A percentile compares a stretch with the other conserved stretches of the same genome.
Evolutionary conservation across 2,113 vertebrate species (phyloP).

Genomic region (Neofelis nebulosa): DNA sequence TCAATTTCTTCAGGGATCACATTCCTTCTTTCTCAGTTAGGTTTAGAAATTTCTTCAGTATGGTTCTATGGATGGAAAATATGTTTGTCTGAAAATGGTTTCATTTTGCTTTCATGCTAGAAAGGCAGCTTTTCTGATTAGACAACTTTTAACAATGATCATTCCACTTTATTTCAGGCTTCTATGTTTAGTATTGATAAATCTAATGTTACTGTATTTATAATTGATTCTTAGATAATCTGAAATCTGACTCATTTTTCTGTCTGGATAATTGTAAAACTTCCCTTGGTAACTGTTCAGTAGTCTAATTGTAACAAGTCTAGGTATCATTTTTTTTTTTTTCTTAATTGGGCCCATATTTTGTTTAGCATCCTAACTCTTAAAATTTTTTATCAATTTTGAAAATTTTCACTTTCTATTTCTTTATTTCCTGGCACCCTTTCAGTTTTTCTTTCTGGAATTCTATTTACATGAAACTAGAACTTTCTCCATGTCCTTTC

Average conservation of each 20-base stretch:
- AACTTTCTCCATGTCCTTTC: not conserved
- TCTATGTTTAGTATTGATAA: not conserved
- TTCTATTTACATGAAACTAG: not conserved
- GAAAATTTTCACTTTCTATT: not conserved
- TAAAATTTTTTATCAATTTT: not conserved
- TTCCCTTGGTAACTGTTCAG: not conserved
- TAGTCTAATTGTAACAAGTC: not conserved
- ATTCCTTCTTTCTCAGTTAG: not conserved
- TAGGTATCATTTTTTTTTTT: not conserved
- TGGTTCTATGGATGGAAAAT: not conserved
- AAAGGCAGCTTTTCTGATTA: not conserved
- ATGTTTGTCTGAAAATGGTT: not conserved
- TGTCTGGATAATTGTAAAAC: not conserved
- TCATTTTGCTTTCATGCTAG: not conserved
- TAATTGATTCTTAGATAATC: not conserved
- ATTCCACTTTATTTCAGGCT: not conserved
- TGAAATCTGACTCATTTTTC: not conserved
- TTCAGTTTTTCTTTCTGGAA: not conserved
- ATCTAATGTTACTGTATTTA: not conserved
- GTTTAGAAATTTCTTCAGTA: not conserved
- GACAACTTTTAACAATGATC: not conserved
- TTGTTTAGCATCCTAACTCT: not conserved
- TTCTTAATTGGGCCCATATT: not conserved
- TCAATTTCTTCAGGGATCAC: not conserved
- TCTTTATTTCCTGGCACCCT: not conserved